phyloP scores from a whole-genome alignment of 2,113 vertebrate species.

The Pseudonaja textilis region DNA sequence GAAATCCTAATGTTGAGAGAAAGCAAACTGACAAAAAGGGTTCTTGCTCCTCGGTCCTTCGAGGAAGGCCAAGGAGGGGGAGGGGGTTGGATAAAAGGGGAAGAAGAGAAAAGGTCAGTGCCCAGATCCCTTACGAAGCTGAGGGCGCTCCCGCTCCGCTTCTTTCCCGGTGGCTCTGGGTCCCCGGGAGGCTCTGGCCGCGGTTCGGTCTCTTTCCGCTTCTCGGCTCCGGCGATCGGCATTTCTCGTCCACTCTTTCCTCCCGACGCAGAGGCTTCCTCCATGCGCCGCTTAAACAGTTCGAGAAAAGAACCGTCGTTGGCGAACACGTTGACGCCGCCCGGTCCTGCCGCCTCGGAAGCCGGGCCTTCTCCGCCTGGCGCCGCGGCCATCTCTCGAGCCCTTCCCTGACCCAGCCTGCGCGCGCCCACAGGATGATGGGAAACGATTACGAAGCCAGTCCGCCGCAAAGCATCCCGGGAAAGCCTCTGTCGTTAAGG shows the following conservation, averaged over 20 bases:
- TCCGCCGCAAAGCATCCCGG: background rate
- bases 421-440: conserved; percentile 12
- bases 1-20: background rate
- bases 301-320: conserved; percentile 97
- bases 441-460: background rate
- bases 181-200: conserved; percentile 28
- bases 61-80: background rate
- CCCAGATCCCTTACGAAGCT: conserved; percentile 71
- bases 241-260: conserved; percentile 34
- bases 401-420: conserved; percentile 18
- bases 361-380: conserved; percentile 49
- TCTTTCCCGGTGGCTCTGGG: conserved; percentile 48
- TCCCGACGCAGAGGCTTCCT: conserved; percentile 59
- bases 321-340: conserved; percentile 84
- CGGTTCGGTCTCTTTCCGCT: conserved; percentile 7
- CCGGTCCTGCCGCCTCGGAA: conserved; percentile 46
- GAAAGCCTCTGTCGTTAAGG: background rate
- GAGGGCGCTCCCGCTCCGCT: conserved; percentile 66
- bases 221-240: conserved; percentile 40
- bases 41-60: background rate
- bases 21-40: background rate
- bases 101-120: background rate
- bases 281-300: conserved; percentile 92
- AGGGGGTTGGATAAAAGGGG: background rate
- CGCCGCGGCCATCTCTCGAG: conserved; percentile 66